Conservation (phyloP, 2,113 vertebrate species). For the Centrocercus urophasianus region DNA sequence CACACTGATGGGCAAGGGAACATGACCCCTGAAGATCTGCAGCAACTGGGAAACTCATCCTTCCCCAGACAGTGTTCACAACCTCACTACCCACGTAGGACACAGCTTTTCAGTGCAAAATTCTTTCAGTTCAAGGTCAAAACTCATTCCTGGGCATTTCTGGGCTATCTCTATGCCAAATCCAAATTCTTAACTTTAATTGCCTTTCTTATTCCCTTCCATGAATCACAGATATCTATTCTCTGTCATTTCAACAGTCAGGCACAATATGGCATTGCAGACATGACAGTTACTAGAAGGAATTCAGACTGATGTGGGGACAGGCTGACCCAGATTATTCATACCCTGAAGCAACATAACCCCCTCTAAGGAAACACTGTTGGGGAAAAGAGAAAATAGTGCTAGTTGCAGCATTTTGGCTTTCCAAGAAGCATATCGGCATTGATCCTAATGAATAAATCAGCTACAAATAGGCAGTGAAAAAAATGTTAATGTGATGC, state of each 20-base stretch:
- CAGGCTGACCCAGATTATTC: neutral
- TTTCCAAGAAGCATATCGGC: neutral
- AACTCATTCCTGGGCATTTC: neutral
- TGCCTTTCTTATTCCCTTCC: neutral
- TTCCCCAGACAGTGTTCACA: neutral
- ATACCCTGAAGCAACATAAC: neutral
- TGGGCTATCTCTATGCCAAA: neutral
- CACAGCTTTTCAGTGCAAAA: neutral
- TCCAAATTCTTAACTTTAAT: neutral
- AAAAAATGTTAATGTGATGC: neutral
- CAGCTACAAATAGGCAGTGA: neutral
- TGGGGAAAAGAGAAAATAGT: neutral
- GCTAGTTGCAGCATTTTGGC: neutral
- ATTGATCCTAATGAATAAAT: neutral
- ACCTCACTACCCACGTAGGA: neutral
- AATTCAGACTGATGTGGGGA: constrained; percentile 12
- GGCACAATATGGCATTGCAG: neutral
- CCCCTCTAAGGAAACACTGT: neutral
- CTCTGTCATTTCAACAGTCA: neutral
- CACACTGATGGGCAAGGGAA: neutral
- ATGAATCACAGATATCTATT: neutral
- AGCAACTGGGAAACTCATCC: neutral
- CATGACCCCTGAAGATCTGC: neutral
- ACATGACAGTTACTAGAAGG: constrained; percentile 9
- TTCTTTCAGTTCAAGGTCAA: neutral